Evolutionary conservation across 2,888 invertebrate species (phyloP), one percentile per base, ranked within the genome.

Genomic region (Ommatoiulus sabulosus): DNA sequence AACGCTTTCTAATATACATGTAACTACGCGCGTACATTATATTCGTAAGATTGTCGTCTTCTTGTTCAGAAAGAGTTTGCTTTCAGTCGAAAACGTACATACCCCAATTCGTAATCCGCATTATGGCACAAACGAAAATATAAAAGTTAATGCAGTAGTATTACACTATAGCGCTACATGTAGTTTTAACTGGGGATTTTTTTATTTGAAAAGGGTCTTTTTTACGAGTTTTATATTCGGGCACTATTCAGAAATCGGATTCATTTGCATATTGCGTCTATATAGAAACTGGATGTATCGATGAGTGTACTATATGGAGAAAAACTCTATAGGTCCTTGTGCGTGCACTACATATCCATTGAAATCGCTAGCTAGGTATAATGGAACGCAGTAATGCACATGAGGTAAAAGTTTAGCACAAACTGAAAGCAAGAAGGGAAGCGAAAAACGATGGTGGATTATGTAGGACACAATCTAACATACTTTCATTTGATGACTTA

Each of bases 401-500:
- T 80, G 35, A 24, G 35, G 80, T 80, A 80, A 72, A 52, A 72
- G 24, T 72, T 72, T 72, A 72, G 72, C 72, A 72, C 72, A 72
- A 72, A 80, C 80, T 80, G 80, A 80, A 80, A 80, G 80, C 35
- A 80, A 35, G 80, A 80, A 43, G 80, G 80, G 35, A 80, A 80
- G 80, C 80, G 80, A 80, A 35, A 80, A 80, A 72, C 24, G 80
- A 80, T 80, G 80, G 80, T 80, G 80, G 80, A 80, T 24, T 35
- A 80, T 80, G 35, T 80, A 24, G 80, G 80, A 80, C 80, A 35
- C 80, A 80, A 43, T 80, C 80, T 80, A 80, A 80, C 80, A 24
- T 72, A 72, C 72, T 80, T 63, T 80, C 80, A 35, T 80, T 80
- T 80, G 35, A 80, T 80, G 80, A 80, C 80, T 80, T 80, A 80